These are phyloP conservation scores for Bursaphelenchus mucronatus DNA, from an alignment of 1,140 invertebrate genomes.

Conservation along the genomic window DNA sequence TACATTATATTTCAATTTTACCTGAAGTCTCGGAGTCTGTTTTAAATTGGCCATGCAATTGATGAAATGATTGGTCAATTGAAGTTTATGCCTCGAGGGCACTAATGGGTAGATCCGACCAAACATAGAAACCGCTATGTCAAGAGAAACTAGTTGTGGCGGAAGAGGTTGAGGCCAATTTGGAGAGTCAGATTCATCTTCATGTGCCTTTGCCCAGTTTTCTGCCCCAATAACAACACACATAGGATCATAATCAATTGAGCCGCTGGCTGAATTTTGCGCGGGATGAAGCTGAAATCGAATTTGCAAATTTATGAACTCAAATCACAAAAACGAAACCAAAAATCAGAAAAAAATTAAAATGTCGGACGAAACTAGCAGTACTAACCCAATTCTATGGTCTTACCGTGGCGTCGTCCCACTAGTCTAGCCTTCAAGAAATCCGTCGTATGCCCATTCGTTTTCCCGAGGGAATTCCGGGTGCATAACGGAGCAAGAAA, in stretches of 20 bases:
- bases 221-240: slow-evolving; percentile 37
- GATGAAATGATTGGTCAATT: slow-evolving; percentile 92
- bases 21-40: slow-evolving; percentile 27
- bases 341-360: not conserved
- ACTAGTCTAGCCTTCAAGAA: too few species aligned
- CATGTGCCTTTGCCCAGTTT: slow-evolving; percentile 14
- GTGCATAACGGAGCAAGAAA: too few species aligned
- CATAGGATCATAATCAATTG: slow-evolving; percentile 37
- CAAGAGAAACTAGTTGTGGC: slow-evolving; percentile 90
- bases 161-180: slow-evolving; percentile 77
- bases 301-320: too few species aligned
- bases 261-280: slow-evolving; percentile 28
- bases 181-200: slow-evolving; percentile 6
- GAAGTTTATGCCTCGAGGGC: slow-evolving; percentile 85
- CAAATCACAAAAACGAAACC: too few species aligned
- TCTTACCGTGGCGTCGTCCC: too few species aligned
- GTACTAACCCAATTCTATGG: not conserved
- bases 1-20: slow-evolving; percentile 12
- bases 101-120: slow-evolving; percentile 87
- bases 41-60: slow-evolving; percentile 75
- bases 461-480: too few species aligned
- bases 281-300: slow-evolving; percentile 31
- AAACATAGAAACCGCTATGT: slow-evolving; percentile 84
- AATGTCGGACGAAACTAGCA: slow-evolving; percentile 2
- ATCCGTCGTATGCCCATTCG: too few species aligned